Percentiles rank a stretch among this genome's conserved stretches.
Evolutionary conservation across 2,797 vertebrate genomes (phyloP).

Genomic region (Heterohyrax brucei): DNA sequence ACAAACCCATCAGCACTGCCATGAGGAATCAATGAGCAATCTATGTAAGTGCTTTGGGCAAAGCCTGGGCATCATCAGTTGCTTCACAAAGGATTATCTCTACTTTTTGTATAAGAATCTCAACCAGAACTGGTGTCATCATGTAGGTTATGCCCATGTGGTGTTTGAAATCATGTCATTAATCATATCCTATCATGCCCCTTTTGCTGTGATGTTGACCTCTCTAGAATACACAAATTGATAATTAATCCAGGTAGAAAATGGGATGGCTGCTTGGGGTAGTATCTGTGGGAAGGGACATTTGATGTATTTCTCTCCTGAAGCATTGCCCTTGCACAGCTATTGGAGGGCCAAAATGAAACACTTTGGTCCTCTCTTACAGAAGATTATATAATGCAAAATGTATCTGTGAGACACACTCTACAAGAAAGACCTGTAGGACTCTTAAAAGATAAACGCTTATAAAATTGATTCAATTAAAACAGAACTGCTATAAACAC

Average conservation of each 20-base stretch:
- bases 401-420: background rate
- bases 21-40: background rate
- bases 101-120: conserved; percentile 31
- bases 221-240: conserved; percentile 52
- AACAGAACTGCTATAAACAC: conserved; percentile 71
- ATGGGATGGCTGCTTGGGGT: conserved; percentile 63
- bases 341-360: background rate
- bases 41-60: background rate
- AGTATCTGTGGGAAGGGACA: conserved; percentile 49
- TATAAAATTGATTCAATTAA: conserved; percentile 75
- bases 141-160: background rate
- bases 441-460: conserved; percentile 69
- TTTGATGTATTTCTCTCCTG: conserved; percentile 18
- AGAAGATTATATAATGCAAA: conserved; percentile 6
- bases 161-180: conserved; percentile 35
- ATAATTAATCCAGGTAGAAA: conserved; percentile 55
- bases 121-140: conserved; percentile 23
- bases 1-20: background rate
- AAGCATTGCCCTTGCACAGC: conserved; percentile 1
- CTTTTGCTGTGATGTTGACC: conserved; percentile 40
- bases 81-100: background rate
- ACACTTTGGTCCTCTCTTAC: conserved; percentile 13
- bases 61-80: background rate
- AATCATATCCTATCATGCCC: background rate
- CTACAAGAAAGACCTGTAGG: conserved; percentile 48